A percentile compares a stretch with the other conserved stretches of the same genome.
Evolutionary conservation across 2,888 invertebrate species (phyloP).

Genomic region (Torymus texanus): DNA sequence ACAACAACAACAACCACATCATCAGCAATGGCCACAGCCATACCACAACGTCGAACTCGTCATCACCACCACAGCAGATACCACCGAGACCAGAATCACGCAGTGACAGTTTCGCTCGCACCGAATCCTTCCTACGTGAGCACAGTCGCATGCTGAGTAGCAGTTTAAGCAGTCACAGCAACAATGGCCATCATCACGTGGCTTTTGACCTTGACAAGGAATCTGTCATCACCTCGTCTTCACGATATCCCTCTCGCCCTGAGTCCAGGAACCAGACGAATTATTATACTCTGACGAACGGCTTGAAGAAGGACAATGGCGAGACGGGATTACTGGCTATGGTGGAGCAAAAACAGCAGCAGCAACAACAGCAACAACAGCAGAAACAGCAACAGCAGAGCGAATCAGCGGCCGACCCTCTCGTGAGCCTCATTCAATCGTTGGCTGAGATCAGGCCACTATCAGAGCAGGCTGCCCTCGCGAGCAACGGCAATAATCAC

Average conservation of each 20-base stretch:
- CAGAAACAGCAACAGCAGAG: constrained; percentile 28
- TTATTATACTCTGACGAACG: constrained; percentile 27
- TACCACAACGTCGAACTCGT: too few relatives aligned
- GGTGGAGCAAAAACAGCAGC: constrained; percentile 62
- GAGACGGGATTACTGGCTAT: constrained; percentile 66
- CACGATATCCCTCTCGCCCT: constrained; percentile 48
- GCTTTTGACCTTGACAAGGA: constrained; percentile 69
- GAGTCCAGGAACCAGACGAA: constrained; percentile 51
- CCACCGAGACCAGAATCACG: constrained; percentile 71
- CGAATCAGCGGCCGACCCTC: constrained; percentile 63
- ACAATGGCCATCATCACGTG: constrained; percentile 57
- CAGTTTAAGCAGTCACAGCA: constrained; percentile 75
- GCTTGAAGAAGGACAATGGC: constrained; percentile 57
- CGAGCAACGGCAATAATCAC: constrained; percentile 37
- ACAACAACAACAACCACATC: constrained; percentile 62
- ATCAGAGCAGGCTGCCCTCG: constrained; percentile 47
- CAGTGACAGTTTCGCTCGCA: constrained; percentile 70
- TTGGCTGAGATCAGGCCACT: constrained; percentile 70
- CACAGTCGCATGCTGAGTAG: constrained; percentile 61
- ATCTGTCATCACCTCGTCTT: constrained; percentile 43
- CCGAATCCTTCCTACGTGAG: constrained; percentile 68
- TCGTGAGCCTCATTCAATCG: constrained; percentile 72
- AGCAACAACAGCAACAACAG: constrained; percentile 31
- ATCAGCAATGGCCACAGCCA: constrained; percentile 55
- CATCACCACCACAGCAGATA: too few relatives aligned